Percentiles rank a stretch among this genome's conserved stretches.
phyloP scores from a whole-genome alignment of 53 echinoderm and acorn worm species.

The Apostichopus leukothele region DNA sequence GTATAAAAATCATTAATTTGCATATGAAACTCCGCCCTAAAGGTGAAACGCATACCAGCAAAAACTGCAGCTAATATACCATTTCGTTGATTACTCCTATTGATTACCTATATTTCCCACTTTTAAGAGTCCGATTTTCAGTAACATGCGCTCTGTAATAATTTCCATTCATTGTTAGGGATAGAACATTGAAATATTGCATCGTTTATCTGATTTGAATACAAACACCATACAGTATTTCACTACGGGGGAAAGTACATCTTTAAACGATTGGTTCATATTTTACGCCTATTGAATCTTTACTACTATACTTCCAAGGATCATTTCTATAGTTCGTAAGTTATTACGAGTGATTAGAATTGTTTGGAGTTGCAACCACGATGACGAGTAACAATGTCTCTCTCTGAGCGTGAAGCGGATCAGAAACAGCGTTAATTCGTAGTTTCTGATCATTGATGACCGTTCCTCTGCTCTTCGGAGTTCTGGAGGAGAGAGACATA shows the following conservation, averaged over 20 bases:
- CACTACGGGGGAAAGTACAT: neutral
- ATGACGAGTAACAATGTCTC: slow-evolving; percentile 37
- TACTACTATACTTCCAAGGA: slow-evolving; percentile 36
- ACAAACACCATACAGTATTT: neutral
- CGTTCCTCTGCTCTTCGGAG: slow-evolving; percentile 45
- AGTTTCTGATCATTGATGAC: slow-evolving; percentile 25
- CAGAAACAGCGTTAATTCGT: neutral
- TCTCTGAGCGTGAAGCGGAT: slow-evolving; percentile 49
- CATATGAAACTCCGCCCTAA: no score
- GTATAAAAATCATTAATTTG: no score
- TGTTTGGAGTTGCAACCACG: slow-evolving; percentile 23
- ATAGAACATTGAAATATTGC: no score
- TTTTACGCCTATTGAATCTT: neutral
- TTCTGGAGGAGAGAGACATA: slow-evolving; percentile 36
- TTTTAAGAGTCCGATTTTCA: no score
- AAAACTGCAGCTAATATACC: no score
- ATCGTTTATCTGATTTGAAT: no score
- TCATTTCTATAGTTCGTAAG: slow-evolving; percentile 31
- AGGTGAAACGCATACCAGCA: no score
- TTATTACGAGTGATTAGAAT: slow-evolving; percentile 11
- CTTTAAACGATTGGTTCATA: neutral
- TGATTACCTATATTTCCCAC: no score
- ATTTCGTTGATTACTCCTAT: no score
- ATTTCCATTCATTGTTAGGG: no score
- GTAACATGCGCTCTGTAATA: no score